Base-by-base conservation (phyloP, 2,888 invertebrate genomes). In the Tetanocera ferruginea region DNA sequence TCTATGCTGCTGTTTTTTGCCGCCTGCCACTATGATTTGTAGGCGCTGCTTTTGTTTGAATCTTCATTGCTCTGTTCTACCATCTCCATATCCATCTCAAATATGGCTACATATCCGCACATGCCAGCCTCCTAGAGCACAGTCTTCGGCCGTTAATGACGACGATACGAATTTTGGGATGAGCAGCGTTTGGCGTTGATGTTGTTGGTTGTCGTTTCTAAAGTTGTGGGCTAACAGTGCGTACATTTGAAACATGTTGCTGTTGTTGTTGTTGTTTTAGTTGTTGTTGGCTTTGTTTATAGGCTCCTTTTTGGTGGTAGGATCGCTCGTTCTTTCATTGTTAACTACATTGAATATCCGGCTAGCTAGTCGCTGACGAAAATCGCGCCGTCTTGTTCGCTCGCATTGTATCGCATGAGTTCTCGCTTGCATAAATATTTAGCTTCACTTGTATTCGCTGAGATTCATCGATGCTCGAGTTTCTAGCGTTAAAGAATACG, bases 21-120 rank as follows among this genome's bases (percentile, higher is more conserved):
- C 6, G 69, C 43, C 51, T 17, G 69, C 43, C 51, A 34, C 25
- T 55, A 67, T 67, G 66, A 66, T 75, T 75, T 75, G 73, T 73
- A 73, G 73, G 62, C 62, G 73, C 73, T 73, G 73, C 73, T 62
- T 43, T 73, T 73, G 73, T 62, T 73, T 49, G 62, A 62, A 25
- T 62, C 62, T 73, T 62, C 62, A n/a, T n/a, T 23, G 17, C 31
- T 52, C 34, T 25, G 14, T 34, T 23, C 64, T 28, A 62, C 62
- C 62, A 64, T 28, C 70, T 60, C 23, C 28, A 60, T 60, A 14
- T 23, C 57, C 55, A 55, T 55, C 19, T n/a, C 19, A n/a, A 55
- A 55, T 55, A 55, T 55, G 55, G 55, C 19, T 9, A 55, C 19
- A 19, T 55, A 25, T 23, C 62, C 31, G 64, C 64, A 31, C 64